Conservation (phyloP, 2,113 vertebrate species). For the Gobiocypris rarus region DNA sequence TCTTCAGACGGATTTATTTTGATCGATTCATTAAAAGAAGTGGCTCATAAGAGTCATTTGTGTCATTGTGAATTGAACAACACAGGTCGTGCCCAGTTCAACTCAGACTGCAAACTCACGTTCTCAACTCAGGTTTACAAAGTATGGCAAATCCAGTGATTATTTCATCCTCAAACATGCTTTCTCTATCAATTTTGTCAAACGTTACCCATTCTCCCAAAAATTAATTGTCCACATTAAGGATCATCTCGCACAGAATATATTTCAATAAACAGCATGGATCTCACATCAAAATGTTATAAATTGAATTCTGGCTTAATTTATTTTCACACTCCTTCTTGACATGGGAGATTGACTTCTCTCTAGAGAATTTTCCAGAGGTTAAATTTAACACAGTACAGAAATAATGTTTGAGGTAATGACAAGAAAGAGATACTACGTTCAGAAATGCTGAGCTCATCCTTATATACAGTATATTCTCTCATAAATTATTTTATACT, state of each 20-base stretch:
- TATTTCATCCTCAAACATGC: neutral
- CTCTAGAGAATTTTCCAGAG: conserved; percentile 55
- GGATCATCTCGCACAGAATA: too few species aligned
- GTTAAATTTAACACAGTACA: conserved; percentile 37
- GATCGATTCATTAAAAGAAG: neutral
- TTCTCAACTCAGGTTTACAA: neutral
- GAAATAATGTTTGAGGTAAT: conserved; percentile 19
- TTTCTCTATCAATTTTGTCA: too few species aligned
- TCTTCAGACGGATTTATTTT: neutral
- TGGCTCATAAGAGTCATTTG: neutral
- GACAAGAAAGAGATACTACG: conserved; percentile 10
- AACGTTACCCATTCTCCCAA: too few species aligned
- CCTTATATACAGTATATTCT: neutral
- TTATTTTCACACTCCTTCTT: conserved; percentile 1
- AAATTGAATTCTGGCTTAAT: conserved; percentile 10
- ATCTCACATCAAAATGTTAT: neutral
- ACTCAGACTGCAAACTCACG: neutral
- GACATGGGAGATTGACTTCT: conserved; percentile 23
- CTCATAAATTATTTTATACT: neutral
- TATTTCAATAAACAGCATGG: too few species aligned
- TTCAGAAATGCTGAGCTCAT: neutral
- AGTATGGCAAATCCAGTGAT: neutral
- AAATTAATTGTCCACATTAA: too few species aligned
- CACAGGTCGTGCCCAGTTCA: neutral
- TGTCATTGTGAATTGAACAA: neutral